Percentiles rank a stretch among this genome's conserved stretches.
Conservation (phyloP, 2,888 invertebrate species). For the Enoplolaimus lenunculus region DNA sequence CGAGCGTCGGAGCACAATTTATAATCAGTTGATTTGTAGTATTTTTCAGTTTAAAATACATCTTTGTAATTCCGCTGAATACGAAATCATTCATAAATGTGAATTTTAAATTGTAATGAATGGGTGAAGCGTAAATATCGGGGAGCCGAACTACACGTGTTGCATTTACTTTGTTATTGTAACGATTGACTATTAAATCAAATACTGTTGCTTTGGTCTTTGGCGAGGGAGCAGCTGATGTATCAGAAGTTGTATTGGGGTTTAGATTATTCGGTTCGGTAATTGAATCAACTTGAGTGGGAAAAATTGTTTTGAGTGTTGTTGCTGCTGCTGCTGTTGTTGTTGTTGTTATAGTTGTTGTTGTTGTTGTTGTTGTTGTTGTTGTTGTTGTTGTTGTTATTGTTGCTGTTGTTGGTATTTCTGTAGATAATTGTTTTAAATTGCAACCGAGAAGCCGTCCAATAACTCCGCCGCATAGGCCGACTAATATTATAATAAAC, state of each 20-base stretch:
- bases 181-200: too few species aligned
- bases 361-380: background rate
- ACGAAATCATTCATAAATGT: background rate
- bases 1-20: background rate
- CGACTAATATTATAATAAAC: background rate
- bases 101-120: background rate
- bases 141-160: background rate
- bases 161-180: background rate
- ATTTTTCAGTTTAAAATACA: background rate
- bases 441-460: background rate
- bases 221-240: too few species aligned
- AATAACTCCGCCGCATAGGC: background rate
- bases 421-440: background rate
- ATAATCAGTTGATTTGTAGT: background rate
- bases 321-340: background rate
- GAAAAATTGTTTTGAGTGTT: background rate
- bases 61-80: background rate
- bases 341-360: background rate
- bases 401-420: too few species aligned
- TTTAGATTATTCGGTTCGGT: too few species aligned
- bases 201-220: too few species aligned
- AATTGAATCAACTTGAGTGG: background rate
- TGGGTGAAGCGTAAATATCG: background rate
- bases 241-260: too few species aligned
- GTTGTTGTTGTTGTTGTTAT: background rate